phyloP scores from a whole-genome alignment of 2,113 vertebrate species.

The Sylvia atricapilla region DNA sequence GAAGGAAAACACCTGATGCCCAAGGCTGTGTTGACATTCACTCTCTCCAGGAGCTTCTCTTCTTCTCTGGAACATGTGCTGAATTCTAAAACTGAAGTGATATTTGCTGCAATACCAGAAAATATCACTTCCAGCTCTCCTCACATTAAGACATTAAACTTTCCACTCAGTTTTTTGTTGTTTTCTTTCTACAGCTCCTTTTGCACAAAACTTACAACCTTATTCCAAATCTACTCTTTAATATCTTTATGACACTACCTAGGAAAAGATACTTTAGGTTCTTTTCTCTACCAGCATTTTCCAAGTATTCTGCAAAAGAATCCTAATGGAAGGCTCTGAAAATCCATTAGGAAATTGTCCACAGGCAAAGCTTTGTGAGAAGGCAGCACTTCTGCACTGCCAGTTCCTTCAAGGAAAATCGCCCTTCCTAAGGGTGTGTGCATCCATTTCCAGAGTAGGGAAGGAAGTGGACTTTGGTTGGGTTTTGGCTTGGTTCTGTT shows the following conservation, averaged over 20 bases:
- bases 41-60: background rate
- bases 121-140: background rate
- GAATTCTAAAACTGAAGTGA: slow-evolving; percentile 36
- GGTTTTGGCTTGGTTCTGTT: background rate
- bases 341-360: slow-evolving; percentile 9
- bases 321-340: slow-evolving; percentile 17
- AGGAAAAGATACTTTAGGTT: slow-evolving; percentile 6
- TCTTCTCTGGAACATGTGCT: background rate
- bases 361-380: background rate
- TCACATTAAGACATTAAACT: background rate
- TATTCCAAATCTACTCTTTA: slow-evolving; percentile 11
- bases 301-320: background rate
- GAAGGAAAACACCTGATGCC: background rate
- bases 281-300: background rate
- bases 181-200: background rate
- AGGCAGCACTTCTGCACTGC: background rate
- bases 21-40: background rate
- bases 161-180: background rate
- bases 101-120: background rate
- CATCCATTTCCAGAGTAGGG: background rate
- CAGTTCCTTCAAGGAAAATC: slow-evolving; percentile 5
- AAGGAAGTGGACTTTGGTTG: background rate
- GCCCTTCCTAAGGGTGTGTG: slow-evolving; percentile 15
- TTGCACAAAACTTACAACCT: background rate
- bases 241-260: background rate